A percentile compares a stretch with the other conserved stretches of the same genome.
Conservation (phyloP, 1,140 invertebrate species). For the Berghia stephanieae region DNA sequence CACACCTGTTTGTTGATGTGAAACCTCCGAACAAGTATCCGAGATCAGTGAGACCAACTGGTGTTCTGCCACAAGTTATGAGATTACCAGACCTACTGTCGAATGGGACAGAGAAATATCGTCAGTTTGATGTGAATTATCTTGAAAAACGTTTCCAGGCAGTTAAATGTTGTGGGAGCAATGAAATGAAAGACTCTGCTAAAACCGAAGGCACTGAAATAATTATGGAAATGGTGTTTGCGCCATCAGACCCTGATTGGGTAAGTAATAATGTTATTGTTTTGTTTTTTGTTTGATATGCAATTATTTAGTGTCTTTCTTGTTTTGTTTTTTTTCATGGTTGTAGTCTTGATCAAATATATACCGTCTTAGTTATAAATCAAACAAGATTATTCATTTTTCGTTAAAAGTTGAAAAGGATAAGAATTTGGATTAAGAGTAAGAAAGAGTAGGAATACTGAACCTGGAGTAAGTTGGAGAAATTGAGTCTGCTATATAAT, state of each 20-base stretch:
- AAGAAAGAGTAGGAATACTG: no score
- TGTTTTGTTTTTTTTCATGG: neutral
- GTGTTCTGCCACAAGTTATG: neutral
- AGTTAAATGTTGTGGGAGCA: constrained; percentile 12
- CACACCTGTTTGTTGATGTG: neutral
- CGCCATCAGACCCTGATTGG: constrained; percentile 59
- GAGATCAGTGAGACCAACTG: neutral
- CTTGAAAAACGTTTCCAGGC: constrained; percentile 27
- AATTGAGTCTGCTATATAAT: no score
- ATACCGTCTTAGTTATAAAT: neutral
- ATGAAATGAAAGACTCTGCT: neutral
- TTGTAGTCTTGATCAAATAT: neutral
- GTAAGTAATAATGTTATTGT: constrained; percentile 37
- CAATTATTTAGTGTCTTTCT: constrained; percentile 1
- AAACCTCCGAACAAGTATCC: neutral
- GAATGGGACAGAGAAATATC: neutral
- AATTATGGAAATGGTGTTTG: constrained; percentile 35
- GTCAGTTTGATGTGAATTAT: neutral
- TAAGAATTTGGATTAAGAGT: no score
- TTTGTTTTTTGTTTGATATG: neutral
- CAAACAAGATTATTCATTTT: no score
- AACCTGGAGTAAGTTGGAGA: no score
- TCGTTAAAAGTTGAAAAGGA: no score
- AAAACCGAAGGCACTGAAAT: constrained; percentile 19
- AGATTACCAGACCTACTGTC: neutral